phyloP scores from a whole-genome alignment of 2,113 vertebrate species.

The Anas platyrhynchos region DNA sequence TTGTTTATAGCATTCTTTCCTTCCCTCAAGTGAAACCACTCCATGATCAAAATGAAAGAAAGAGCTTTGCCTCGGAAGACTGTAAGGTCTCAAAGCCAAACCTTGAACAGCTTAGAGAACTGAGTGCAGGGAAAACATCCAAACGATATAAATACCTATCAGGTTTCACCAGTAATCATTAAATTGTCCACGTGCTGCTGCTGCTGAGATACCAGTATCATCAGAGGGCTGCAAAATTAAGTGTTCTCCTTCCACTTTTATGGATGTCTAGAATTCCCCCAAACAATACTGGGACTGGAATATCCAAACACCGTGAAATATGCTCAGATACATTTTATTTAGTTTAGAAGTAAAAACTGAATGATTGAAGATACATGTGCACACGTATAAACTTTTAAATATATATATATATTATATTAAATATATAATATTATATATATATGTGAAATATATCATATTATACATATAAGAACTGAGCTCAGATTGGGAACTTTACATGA shows the following conservation, averaged over 20 bases:
- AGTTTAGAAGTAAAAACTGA: neutral
- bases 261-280: neutral
- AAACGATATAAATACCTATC: neutral
- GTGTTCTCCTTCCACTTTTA: neutral
- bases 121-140: slow-evolving; percentile 3
- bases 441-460: no score
- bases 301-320: slow-evolving; percentile 6
- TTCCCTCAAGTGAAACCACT: neutral
- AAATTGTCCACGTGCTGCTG: neutral
- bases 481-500: neutral
- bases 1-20: neutral
- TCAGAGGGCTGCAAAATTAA: neutral
- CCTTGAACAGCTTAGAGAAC: neutral
- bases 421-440: no score
- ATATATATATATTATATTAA: no score
- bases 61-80: neutral
- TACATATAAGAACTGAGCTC: neutral
- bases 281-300: neutral
- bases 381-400: neutral
- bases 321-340: neutral
- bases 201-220: neutral
- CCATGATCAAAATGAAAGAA: neutral
- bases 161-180: neutral
- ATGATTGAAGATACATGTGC: neutral
- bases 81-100: neutral